These are phyloP conservation scores for Serinus canaria DNA, from an alignment of 2,113 vertebrate species.

Conservation along the genomic window DNA sequence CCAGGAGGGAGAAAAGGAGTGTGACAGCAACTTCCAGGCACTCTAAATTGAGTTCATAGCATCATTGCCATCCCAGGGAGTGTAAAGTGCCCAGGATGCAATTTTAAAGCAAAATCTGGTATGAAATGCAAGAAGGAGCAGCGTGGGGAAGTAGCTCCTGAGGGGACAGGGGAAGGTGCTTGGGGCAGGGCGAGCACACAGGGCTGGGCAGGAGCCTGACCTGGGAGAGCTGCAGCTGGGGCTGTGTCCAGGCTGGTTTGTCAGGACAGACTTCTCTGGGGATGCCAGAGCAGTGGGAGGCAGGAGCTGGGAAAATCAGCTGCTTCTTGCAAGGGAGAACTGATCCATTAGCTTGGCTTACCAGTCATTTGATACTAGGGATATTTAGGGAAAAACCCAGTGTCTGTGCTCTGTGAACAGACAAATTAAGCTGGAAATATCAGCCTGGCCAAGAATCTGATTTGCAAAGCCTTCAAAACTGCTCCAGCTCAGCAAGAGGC, in stretches of 20 bases:
- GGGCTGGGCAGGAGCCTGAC: neutral
- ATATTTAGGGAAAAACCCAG: conserved; percentile 7
- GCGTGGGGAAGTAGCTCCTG: fast-evolving
- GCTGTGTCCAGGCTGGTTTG: neutral
- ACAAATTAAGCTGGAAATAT: neutral
- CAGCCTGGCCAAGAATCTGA: neutral
- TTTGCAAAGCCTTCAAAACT: neutral
- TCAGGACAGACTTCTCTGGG: neutral
- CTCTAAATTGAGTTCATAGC: neutral
- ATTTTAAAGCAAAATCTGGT: neutral
- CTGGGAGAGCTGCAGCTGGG: neutral
- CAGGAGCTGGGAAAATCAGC: neutral
- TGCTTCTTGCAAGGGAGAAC: neutral
- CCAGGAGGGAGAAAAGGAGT: neutral
- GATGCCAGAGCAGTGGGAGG: neutral
- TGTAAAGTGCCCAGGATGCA: neutral
- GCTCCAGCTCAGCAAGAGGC: neutral
- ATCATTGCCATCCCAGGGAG: neutral
- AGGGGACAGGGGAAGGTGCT: fast-evolving
- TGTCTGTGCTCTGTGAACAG: neutral
- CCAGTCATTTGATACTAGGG: neutral
- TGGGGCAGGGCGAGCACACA: neutral
- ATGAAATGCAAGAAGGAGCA: neutral
- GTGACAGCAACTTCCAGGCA: neutral
- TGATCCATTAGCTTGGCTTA: neutral